Evolutionary conservation across 1,140 invertebrate species (phyloP), one percentile per base, ranked within the genome.

Genomic region (Tetraneura akinire): DNA sequence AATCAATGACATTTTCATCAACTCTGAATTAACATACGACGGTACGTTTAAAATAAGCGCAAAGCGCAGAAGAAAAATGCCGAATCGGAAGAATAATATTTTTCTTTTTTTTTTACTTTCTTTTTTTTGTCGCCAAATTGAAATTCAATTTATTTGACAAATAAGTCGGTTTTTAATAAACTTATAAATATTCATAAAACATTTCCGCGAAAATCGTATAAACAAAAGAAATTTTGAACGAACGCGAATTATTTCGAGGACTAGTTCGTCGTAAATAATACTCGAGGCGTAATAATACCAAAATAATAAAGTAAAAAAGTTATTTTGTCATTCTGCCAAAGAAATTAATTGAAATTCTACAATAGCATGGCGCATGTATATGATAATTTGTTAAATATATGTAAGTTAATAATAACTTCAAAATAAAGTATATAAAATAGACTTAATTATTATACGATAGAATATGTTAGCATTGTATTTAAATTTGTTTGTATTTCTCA

Each of bases 111-210:
- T n/a, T n/a, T n/a, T n/a, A n/a, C n/a, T n/a, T n/a, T n/a, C n/a
- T n/a, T n/a, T 21, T 71, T 71, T 71, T 71, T 51, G 68, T 70
- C 68, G 29, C 68, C 47, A 6, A 51, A 70, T n/a, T n/a, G 16
- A 29, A 71, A 71, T 71, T 29, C 47, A 51, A 71, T 71, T 71
- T 51, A 51, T 45, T 29, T n/a, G 68, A 45, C 68, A 71, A 71
- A 71, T 23, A 49, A 71, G 68, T 49, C n/a, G 45, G 47, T 49
- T 71, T 71, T 49, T 51, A 71, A 51, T 51, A 71, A 71, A 71
- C 68, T 71, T 71, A 51, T 71, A 71, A 71, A 71, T 71, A 71
- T 71, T 71, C 68, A 71, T 71, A 45, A 71, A 23, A 49, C 29
- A 51, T 71, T 26, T 23, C 23, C 45, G 2, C 45, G 23, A 29